Percentiles rank a stretch among this genome's conserved stretches.
Evolutionary conservation across 1,140 invertebrate species (phyloP).

Genomic region (Gyrodactylus bullatarudis): DNA sequence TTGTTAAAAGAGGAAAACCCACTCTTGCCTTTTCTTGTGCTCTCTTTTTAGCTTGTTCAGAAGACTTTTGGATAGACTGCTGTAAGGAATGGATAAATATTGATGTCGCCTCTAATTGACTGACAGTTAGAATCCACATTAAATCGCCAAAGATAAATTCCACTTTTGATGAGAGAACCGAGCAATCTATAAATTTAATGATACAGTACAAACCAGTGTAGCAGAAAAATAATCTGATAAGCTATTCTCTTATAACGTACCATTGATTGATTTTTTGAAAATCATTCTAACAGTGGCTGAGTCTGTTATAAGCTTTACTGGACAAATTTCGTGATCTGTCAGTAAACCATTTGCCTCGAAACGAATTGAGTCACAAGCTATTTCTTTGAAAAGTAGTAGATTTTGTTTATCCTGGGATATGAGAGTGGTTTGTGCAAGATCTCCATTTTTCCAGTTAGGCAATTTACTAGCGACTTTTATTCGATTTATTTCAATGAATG

Average conservation of each 20-base stretch:
- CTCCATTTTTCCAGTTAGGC: background rate
- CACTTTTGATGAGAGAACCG: background rate
- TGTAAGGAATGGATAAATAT: background rate
- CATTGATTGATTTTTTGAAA: background rate
- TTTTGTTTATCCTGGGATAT: background rate
- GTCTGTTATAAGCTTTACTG: background rate
- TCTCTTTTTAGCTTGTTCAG: background rate
- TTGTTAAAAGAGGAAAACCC: background rate
- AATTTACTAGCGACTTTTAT: background rate
- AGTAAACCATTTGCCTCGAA: background rate
- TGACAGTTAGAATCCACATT: background rate
- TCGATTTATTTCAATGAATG: constrained; percentile 44
- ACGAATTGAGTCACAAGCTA: background rate
- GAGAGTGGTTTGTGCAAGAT: background rate
- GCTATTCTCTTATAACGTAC: background rate
- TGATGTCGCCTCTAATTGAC: background rate
- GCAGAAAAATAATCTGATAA: background rate
- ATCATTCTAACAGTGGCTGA: background rate
- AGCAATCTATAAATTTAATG: background rate
- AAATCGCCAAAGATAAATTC: background rate
- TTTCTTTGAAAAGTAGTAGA: background rate
- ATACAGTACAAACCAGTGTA: background rate
- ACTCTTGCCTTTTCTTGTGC: background rate
- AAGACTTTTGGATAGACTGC: background rate
- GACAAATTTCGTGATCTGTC: background rate